Evolutionary conservation across 2,113 vertebrate species (phyloP).

Genomic region (Drymodes brunneopygia): DNA sequence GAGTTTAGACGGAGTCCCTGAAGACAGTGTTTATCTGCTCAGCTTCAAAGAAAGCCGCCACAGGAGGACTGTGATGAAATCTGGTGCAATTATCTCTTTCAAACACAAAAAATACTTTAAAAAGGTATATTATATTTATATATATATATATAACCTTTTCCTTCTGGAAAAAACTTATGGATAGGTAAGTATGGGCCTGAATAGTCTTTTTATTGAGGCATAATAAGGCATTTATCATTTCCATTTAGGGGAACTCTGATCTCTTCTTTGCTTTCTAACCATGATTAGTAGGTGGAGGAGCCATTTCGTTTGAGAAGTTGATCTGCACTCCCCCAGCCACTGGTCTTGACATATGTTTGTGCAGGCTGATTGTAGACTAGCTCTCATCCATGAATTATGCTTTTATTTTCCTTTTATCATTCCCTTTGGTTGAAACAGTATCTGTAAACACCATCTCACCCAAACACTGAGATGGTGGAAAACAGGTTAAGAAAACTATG

Average conservation of each 20-base stretch:
- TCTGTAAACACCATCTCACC: background rate
- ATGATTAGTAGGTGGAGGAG: background rate
- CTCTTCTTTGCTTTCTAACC: background rate
- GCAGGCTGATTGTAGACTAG: background rate
- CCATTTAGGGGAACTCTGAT: background rate
- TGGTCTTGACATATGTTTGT: background rate
- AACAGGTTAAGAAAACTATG: background rate
- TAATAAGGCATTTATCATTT: background rate
- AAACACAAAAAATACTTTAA: too few species aligned
- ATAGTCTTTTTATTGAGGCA: background rate
- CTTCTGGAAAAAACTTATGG: background rate
- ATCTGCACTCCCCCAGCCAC: background rate
- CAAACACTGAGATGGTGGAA: background rate
- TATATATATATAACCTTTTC: background rate
- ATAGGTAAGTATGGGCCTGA: background rate
- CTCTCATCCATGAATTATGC: background rate
- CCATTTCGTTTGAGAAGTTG: background rate
- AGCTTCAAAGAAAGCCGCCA: background rate
- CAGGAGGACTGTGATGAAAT: conserved; percentile 6
- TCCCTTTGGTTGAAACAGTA: background rate
- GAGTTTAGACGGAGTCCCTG: background rate
- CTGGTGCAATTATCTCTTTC: background rate
- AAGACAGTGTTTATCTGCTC: background rate
- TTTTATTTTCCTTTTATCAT: conserved; percentile 24
- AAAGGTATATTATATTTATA: background rate